These are phyloP conservation scores for Amorpha juglandis DNA, from an alignment of 2,888 invertebrate genomes.

Conservation along the genomic window DNA sequence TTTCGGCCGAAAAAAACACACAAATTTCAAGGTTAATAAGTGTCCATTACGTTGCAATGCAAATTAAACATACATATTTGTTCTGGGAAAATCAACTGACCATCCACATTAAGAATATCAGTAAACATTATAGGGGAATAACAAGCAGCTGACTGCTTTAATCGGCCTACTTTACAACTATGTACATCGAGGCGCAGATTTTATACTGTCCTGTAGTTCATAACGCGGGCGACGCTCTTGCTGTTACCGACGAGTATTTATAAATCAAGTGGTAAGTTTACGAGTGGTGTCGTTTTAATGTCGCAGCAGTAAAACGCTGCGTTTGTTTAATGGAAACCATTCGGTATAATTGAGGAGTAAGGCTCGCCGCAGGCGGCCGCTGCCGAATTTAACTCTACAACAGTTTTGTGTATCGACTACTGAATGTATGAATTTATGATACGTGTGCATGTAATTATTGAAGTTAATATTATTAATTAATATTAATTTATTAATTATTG, in stretches of 20 bases:
- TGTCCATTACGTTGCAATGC: slow-evolving; percentile 17
- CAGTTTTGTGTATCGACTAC: slow-evolving; percentile 57
- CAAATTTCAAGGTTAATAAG: slow-evolving; percentile 22
- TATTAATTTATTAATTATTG: no score
- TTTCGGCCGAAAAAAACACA: slow-evolving; percentile 16
- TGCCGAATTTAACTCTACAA: slow-evolving; percentile 63
- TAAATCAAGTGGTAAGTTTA: slow-evolving; percentile 71
- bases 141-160: slow-evolving; percentile 3
- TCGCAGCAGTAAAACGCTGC: slow-evolving; percentile 50
- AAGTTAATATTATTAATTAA: no score
- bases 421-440: slow-evolving; percentile 40
- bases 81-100: slow-evolving; percentile 26
- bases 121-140: background rate
- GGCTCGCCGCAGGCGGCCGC: slow-evolving; percentile 66
- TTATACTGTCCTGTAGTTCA: slow-evolving; percentile 50
- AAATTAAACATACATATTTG: slow-evolving; percentile 25
- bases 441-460: slow-evolving; percentile 38
- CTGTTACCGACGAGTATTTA: slow-evolving; percentile 54
- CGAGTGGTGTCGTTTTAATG: slow-evolving; percentile 59
- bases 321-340: slow-evolving; percentile 61
- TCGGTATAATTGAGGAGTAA: slow-evolving; percentile 59
- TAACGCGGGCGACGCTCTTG: slow-evolving; percentile 58
- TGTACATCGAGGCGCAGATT: slow-evolving; percentile 40
- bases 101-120: background rate
- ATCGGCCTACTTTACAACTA: slow-evolving; percentile 29